Percentiles rank a stretch among this genome's conserved stretches.
phyloP scores from a whole-genome alignment of 2,888 invertebrate genomes.

The Axea sp. region DNA sequence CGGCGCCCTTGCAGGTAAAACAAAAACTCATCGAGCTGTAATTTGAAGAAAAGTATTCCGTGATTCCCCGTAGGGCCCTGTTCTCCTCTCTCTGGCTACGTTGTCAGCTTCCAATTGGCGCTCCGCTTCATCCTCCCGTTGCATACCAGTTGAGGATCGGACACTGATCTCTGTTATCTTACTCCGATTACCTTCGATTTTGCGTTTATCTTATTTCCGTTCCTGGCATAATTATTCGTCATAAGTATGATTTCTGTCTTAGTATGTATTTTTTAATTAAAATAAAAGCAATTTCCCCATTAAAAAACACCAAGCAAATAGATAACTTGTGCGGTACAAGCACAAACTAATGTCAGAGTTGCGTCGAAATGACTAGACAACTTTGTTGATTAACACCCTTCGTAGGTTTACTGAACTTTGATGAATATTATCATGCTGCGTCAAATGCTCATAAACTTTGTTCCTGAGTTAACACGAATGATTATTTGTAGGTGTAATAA shows the following conservation, averaged over 20 bases:
- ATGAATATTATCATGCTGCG: slow-evolving; percentile 1
- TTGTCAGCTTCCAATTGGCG: slow-evolving; percentile 54
- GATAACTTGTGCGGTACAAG: slow-evolving; percentile 3
- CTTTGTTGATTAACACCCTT: slow-evolving; percentile 14
- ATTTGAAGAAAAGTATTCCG: slow-evolving; percentile 70
- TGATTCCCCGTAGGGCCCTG: slow-evolving; percentile 66
- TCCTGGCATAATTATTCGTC: slow-evolving; percentile 7
- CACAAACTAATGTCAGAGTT: slow-evolving; percentile 17
- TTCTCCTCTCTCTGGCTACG: slow-evolving; percentile 62
- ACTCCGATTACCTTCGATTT: slow-evolving; percentile 37
- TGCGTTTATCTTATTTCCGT: slow-evolving; percentile 31
- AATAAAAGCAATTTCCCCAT: slow-evolving; percentile 1
- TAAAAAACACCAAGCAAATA: background rate
- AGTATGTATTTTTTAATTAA: slow-evolving; percentile 14
- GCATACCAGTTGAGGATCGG: slow-evolving; percentile 57
- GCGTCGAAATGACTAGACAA: slow-evolving; percentile 16
- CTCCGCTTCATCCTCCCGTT: slow-evolving; percentile 69
- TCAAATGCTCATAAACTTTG: background rate
- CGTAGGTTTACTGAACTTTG: slow-evolving; percentile 14
- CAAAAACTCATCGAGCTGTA: slow-evolving; percentile 61
- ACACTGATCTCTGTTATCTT: slow-evolving; percentile 49
- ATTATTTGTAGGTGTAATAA: too few species aligned
- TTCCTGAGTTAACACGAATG: background rate
- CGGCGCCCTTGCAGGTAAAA: slow-evolving; percentile 26
- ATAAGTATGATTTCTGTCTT: slow-evolving; percentile 3